phyloP scores from a whole-genome alignment of 1,140 invertebrate species.

The Heliconius melpomene region DNA sequence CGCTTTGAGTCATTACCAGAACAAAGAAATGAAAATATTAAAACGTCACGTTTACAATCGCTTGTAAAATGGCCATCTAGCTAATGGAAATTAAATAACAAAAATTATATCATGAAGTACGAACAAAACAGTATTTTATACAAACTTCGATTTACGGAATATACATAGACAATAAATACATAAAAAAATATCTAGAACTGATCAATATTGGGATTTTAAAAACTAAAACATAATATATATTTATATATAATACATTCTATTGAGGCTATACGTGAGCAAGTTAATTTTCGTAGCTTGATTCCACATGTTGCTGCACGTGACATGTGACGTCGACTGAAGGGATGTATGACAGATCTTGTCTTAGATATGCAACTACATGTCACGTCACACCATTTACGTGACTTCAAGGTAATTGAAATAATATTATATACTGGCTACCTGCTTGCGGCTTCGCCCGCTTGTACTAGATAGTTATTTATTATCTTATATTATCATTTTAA shows the following conservation, averaged over 20 bases:
- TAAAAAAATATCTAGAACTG: not conserved
- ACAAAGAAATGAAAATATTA: too few relatives aligned
- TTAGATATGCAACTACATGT: not conserved
- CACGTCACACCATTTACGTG: not conserved
- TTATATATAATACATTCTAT: not conserved
- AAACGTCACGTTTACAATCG: too few relatives aligned
- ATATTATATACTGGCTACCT: not conserved
- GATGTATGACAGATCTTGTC: conserved; percentile 7
- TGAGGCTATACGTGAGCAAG: not conserved
- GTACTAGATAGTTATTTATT: too few relatives aligned
- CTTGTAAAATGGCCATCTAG: too few relatives aligned
- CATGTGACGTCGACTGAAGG: not conserved
- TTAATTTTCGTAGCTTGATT: conserved; percentile 1
- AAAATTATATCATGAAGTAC: too few relatives aligned
- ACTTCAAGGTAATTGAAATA: not conserved
- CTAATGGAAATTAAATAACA: too few relatives aligned
- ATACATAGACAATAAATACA: too few relatives aligned
- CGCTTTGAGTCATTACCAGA: too few relatives aligned
- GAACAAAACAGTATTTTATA: too few relatives aligned
- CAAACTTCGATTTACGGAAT: too few relatives aligned
- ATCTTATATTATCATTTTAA: too few relatives aligned
- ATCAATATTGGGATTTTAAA: not conserved
- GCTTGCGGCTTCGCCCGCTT: too few relatives aligned
- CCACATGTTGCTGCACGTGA: conserved; percentile 12
- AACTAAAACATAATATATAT: not conserved